Evolutionary conservation across 2,888 invertebrate genomes (phyloP).

Genomic region (Heliconius erato): DNA sequence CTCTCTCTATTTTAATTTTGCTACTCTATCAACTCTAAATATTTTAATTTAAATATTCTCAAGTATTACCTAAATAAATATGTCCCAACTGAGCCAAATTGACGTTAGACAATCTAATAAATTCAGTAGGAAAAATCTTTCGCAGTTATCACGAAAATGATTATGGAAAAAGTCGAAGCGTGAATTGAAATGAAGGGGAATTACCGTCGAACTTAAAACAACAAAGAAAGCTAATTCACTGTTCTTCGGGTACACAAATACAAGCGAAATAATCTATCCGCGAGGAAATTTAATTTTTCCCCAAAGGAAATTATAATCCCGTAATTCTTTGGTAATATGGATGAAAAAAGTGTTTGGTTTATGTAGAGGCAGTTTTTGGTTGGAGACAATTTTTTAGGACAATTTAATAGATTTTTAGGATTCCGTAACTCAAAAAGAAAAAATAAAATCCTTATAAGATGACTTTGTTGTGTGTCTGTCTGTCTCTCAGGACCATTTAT

Average conservation of each 20-base stretch:
- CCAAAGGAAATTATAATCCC: constrained; percentile 49
- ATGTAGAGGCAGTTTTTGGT: constrained; percentile 17
- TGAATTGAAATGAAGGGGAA: constrained; percentile 24
- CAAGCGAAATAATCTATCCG: constrained; percentile 46
- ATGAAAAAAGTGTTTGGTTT: constrained; percentile 28
- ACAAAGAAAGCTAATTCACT: constrained; percentile 33
- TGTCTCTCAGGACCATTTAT: too few species aligned
- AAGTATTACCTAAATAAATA: not conserved
- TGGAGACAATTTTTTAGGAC: not conserved
- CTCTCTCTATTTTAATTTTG: not conserved
- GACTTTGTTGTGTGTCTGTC: too few species aligned
- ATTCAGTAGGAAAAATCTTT: constrained; percentile 14
- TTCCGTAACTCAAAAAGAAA: too few species aligned
- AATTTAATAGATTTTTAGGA: not conserved
- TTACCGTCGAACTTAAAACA: constrained; percentile 27
- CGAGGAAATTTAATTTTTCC: constrained; percentile 52
- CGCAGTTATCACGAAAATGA: constrained; percentile 14
- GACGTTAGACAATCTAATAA: not conserved
- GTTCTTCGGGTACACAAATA: constrained; percentile 42
- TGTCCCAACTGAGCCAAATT: not conserved
- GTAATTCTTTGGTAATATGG: constrained; percentile 44
- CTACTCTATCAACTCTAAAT: not conserved
- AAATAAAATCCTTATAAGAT: too few species aligned
- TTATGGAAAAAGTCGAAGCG: constrained; percentile 21
- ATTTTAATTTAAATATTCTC: not conserved